phyloP scores from a whole-genome alignment of 1,140 invertebrate genomes.

The Paracyclopina nana region DNA sequence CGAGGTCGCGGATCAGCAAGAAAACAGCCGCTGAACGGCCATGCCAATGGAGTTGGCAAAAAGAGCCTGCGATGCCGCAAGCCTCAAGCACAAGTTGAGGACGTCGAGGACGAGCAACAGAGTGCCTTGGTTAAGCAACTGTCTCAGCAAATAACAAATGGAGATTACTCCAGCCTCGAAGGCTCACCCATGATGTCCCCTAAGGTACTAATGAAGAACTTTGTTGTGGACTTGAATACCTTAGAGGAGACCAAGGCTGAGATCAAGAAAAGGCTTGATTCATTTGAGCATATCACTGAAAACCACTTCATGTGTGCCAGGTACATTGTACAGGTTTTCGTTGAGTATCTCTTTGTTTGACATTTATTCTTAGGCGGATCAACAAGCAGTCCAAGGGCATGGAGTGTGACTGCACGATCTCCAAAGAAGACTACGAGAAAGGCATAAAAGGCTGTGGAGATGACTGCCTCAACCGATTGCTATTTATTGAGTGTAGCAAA shows the following conservation, averaged over 20 bases:
- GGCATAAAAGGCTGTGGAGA: conserved; percentile 75
- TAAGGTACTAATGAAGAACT: not conserved
- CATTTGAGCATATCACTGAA: conserved; percentile 56
- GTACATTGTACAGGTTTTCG: conserved; percentile 23
- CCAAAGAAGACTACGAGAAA: conserved; percentile 59
- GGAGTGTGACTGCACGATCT: conserved; percentile 83
- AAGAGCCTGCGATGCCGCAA: not conserved
- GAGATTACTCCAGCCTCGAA: not conserved
- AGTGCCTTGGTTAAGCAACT: not conserved
- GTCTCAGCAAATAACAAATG: not conserved
- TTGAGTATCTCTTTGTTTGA: conserved; percentile 14
- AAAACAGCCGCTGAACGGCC: not conserved
- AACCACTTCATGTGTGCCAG: conserved; percentile 63
- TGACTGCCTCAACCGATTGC: conserved; percentile 83
- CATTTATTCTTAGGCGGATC: conserved; percentile 33
- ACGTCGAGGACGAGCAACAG: not conserved
- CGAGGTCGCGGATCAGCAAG: too few relatives aligned
- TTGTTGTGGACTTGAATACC: not conserved
- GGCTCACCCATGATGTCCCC: not conserved
- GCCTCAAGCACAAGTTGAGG: not conserved
- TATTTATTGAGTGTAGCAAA: conserved; percentile 93
- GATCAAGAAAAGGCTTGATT: conserved; percentile 46
- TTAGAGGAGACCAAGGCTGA: conserved; percentile 25
- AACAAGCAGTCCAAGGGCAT: conserved; percentile 77
- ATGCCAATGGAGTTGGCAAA: not conserved